Evolutionary conservation across 2,113 vertebrate species (phyloP).

Genomic region (Megaceryle maxima): DNA sequence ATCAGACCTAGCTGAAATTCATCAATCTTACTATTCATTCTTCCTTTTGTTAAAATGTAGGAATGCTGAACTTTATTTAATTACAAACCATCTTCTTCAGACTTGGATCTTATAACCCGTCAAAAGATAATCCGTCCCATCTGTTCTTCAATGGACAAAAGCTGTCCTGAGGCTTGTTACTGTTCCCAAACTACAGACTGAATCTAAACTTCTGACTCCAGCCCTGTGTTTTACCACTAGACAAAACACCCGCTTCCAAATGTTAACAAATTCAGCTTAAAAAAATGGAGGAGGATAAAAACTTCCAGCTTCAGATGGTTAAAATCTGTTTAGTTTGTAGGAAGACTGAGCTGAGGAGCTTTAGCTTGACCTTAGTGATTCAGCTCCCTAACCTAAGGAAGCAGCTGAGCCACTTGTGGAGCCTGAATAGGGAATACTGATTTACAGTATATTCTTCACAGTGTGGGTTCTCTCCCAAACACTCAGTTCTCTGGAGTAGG

Average conservation of each 20-base stretch:
- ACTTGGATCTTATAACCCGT: background rate
- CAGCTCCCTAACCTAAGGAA: background rate
- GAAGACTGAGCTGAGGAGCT: background rate
- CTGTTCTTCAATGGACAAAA: slow-evolving; percentile 18
- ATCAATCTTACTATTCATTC: background rate
- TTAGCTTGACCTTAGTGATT: background rate
- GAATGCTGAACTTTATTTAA: background rate
- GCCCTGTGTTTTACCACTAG: background rate
- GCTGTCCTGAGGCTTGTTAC: background rate
- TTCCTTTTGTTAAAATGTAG: background rate
- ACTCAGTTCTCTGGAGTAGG: rapidly evolving
- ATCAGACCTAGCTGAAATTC: background rate
- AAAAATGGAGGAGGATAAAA: background rate
- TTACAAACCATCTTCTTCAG: background rate
- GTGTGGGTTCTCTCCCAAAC: background rate
- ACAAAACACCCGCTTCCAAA: background rate
- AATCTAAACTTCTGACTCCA: background rate
- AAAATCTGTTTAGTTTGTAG: background rate
- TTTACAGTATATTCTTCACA: background rate
- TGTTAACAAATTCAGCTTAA: background rate
- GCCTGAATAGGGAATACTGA: background rate
- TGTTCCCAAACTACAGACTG: background rate
- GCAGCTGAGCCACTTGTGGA: background rate
- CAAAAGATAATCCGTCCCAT: slow-evolving; percentile 12
- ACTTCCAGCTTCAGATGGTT: background rate